Percentiles rank a stretch among this genome's conserved stretches.
Evolutionary conservation across 2,113 vertebrate species (phyloP).

Genomic region (Notiomystis cincta): DNA sequence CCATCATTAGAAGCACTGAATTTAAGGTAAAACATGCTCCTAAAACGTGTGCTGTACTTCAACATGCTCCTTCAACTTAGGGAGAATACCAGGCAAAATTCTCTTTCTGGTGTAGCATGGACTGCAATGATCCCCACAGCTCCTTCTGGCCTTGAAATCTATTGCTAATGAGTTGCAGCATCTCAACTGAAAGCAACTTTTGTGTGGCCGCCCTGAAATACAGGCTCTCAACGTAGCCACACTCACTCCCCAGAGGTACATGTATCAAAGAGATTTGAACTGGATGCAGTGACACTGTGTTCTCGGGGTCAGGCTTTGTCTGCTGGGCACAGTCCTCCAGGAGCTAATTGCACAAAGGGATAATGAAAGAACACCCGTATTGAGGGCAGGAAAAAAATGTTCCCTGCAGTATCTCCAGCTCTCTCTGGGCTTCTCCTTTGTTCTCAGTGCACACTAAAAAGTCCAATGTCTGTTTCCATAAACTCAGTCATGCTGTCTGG

Average conservation of each 20-base stretch:
- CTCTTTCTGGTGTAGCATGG: not conserved
- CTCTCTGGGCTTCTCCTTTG: not conserved
- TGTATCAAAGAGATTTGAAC: not conserved
- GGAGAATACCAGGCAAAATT: not conserved
- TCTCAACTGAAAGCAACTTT: not conserved
- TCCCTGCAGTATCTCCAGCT: not conserved
- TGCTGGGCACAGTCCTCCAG: not conserved
- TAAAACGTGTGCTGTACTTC: not conserved
- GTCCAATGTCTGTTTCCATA: not conserved
- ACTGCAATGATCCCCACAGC: not conserved
- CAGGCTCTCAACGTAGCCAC: not conserved
- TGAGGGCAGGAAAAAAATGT: not conserved
- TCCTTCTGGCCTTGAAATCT: not conserved
- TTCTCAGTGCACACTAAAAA: not conserved
- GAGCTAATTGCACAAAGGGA: not conserved
- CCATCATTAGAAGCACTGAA: not conserved
- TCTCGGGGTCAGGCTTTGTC: not conserved
- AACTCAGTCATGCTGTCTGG: not conserved
- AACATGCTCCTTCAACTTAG: not conserved
- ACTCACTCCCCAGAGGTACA: not conserved
- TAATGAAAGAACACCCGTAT: not conserved
- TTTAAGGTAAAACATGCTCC: not conserved
- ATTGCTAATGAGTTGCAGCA: not conserved
- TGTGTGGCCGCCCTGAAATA: not conserved
- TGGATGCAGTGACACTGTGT: not conserved